Evolutionary conservation across 2,113 vertebrate genomes (phyloP), one percentile per base, ranked within the genome.

Genomic region (Coregonus clupeaformis): DNA sequence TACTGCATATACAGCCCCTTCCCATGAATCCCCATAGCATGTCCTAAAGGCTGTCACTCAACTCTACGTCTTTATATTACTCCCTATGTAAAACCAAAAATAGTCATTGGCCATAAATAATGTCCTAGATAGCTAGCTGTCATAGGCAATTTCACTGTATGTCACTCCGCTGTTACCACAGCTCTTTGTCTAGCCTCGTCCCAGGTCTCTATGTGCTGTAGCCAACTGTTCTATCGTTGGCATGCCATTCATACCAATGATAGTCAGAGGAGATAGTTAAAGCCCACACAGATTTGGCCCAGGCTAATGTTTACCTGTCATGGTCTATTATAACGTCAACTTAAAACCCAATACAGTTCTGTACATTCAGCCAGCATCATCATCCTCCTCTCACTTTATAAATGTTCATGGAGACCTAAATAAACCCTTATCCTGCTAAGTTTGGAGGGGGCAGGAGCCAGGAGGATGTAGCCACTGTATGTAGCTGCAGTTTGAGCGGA

Each of bases 61-160:
- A 6, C 20, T 68, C 12, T 75, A 70, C 68, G 79, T 84, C 81
- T 85, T 78, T 73, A 72, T 73, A 74, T 70, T 42, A 67, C 67
- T 69, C 75, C 83, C 77, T 80, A 32, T 67, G 59, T 74, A 72
- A 76, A 70, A 72, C 27, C 71, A 83, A 76, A 77, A 79, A 65
- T 74, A 73, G 68, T 75, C 70, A 77, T 65, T 71, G 84, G 80
- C 68, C 75, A 66, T 78, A 80, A 80, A 85, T 88, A 88, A 86
- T 73, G 83, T 86, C 78, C 63, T 69, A 52, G 78, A 77, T 73
- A 16, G 27, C 63, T 55, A 84, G 75, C 80, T 81, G 78, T 87
- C 88, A 3, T 29, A 76, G 76, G 62, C 78, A 68, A 86, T 91
- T 90, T 89, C 87, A 89, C 80, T 81, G 82, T 55, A 49, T 85